Evolutionary conservation across 2,113 vertebrate genomes (phyloP).

Genomic region (Elephantulus edwardii): DNA sequence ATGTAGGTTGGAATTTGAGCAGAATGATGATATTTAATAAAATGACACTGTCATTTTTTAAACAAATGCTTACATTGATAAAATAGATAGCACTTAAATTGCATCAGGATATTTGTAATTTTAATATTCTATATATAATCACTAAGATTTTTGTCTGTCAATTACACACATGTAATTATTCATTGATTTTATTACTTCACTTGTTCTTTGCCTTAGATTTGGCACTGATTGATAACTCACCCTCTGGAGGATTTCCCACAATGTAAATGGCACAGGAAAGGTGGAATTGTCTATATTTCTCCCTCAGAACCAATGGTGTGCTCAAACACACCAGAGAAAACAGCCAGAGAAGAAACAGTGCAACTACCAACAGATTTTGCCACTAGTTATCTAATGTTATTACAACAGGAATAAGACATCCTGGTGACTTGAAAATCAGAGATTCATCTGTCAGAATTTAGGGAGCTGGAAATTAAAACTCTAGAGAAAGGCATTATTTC

Average conservation of each 20-base stretch:
- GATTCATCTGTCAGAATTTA: not conserved
- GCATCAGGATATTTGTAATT: not conserved
- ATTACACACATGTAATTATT: not conserved
- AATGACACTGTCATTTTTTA: not conserved
- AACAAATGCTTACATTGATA: not conserved
- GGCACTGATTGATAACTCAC: no score
- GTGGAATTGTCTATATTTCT: no score
- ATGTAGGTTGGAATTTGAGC: conserved; percentile 31
- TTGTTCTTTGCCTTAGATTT: no score
- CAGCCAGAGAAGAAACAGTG: no score
- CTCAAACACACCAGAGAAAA: no score
- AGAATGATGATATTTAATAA: conserved; percentile 29
- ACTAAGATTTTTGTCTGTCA: not conserved
- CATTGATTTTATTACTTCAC: no score
- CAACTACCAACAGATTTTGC: no score
- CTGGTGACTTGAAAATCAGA: not conserved
- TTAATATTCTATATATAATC: not conserved
- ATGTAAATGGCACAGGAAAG: no score
- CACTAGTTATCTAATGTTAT: not conserved
- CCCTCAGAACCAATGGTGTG: no score
- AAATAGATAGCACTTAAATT: not conserved
- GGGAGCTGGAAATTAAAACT: not conserved
- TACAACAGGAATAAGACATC: not conserved
- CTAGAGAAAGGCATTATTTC: not conserved
- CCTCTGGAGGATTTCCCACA: no score